These are phyloP conservation scores for Pseudomyrmex sp. DNA, from an alignment of 1,140 invertebrate genomes.

Conservation along the genomic window DNA sequence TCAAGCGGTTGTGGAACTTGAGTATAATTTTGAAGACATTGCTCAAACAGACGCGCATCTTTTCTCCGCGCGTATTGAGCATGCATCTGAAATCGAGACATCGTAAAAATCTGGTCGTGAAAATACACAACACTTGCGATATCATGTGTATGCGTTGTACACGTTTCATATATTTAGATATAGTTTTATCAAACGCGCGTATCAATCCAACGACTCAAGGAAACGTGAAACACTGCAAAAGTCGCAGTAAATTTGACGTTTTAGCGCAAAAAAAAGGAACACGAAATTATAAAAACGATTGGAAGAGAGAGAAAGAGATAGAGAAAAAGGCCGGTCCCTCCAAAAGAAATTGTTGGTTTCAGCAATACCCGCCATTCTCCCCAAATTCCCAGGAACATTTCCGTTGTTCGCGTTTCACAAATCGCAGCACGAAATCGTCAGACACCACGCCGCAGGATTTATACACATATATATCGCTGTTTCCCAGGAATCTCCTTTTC, in stretches of 20 bases:
- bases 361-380: neutral
- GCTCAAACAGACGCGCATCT: conserved; percentile 88
- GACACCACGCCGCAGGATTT: conserved; percentile 20
- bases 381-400: conserved; percentile 14
- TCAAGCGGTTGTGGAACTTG: conserved; percentile 88
- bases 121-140: neutral
- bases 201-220: neutral
- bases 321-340: neutral
- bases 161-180: neutral
- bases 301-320: neutral
- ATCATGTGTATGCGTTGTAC: neutral
- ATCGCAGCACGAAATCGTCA: conserved; percentile 45
- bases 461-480: neutral
- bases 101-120: neutral
- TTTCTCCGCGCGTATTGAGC: conserved; percentile 88
- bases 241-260: conserved; percentile 16
- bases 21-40: conserved; percentile 90
- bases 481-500: conserved; percentile 67
- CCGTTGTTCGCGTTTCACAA: conserved; percentile 24
- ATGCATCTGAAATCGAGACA: conserved; percentile 86
- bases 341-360: conserved; percentile 43
- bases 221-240: conserved; percentile 1
- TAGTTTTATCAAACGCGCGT: neutral
- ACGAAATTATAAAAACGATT: neutral
- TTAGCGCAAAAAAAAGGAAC: conserved; percentile 3